Percentiles rank a stretch among this genome's conserved stretches.
These are phyloP conservation scores for Spisula subtruncata DNA, from an alignment of 2,888 invertebrate genomes.

Conservation along the genomic window DNA sequence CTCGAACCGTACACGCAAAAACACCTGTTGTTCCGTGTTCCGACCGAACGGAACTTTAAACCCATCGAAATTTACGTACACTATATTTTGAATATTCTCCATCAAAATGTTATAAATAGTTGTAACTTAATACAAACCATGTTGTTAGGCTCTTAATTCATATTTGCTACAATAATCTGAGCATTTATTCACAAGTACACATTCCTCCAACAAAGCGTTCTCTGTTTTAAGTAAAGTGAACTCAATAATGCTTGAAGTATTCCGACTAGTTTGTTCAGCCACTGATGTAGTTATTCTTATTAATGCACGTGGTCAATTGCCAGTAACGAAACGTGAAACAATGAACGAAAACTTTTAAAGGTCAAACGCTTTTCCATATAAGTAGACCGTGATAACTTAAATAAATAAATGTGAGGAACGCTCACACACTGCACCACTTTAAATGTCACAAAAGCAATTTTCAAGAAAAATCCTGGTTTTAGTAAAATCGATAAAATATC, in stretches of 20 bases:
- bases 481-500: no score
- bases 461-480: no score
- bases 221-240: not conserved
- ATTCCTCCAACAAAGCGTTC: not conserved
- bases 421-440: no score
- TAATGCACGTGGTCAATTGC: not conserved
- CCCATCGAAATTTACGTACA: not conserved
- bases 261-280: not conserved
- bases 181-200: not conserved
- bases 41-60: not conserved
- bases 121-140: slow-evolving; percentile 10
- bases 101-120: not conserved
- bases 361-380: no score
- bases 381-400: no score
- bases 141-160: not conserved
- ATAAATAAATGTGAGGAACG: no score
- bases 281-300: slow-evolving; percentile 7
- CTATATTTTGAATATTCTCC: no score
- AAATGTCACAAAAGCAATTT: no score
- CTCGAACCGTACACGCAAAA: not conserved
- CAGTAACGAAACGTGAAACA: no score
- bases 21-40: slow-evolving; percentile 25
- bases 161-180: not conserved
- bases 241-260: not conserved
- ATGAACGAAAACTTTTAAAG: no score